Base-by-base conservation (phyloP, 2,888 invertebrate genomes). In the Gastracanthus pulcherrimus region DNA sequence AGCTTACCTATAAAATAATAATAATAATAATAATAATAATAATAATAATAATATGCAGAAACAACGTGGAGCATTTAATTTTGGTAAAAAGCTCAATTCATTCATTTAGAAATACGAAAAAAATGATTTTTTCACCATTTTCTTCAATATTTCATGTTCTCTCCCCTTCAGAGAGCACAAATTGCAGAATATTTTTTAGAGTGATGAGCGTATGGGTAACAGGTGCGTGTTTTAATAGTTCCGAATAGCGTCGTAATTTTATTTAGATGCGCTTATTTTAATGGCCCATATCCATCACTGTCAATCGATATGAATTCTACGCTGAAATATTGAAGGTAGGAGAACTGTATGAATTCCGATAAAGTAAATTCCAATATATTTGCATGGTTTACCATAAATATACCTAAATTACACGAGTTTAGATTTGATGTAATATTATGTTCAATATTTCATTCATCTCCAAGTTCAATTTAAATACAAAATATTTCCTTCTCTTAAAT, bases 331-430 rank as follows among this genome's bases (percentile, higher is more conserved):
- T 9, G 55, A 55, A 55, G n/a, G 55, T 26, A 55, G 23, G 55
- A 11, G n/a, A 3, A 13, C 23, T n/a, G 48, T 16, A 19, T 51
- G 45, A 70, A 70, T 70, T 34, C 45, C 19, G 19, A 23, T 11
- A 55, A 70, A 48, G 34, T 29, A 70, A 36, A 70, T 55, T 51
- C 51, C 34, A 70, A 19, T 51, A 13, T 55, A 70, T 70, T 70
- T 55, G 55, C 51, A 70, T 67, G 26, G 19, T 29, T 67, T 26
- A 67, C 31, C 45, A 70, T 66, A 36, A 34, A n/a, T 34, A 41
- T 11, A 55, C 23, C 55, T 55, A 11, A 11, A 23, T 23, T 55
- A 55, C 26, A 4, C 26, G 55, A 19, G 55, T 23, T 55, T 55
- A 55, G 55, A 67, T 66, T 76, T 38, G 13, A 76, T 29, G 55